Conservation (phyloP, 2,888 invertebrate genomes). For the Morpho deidamia region DNA sequence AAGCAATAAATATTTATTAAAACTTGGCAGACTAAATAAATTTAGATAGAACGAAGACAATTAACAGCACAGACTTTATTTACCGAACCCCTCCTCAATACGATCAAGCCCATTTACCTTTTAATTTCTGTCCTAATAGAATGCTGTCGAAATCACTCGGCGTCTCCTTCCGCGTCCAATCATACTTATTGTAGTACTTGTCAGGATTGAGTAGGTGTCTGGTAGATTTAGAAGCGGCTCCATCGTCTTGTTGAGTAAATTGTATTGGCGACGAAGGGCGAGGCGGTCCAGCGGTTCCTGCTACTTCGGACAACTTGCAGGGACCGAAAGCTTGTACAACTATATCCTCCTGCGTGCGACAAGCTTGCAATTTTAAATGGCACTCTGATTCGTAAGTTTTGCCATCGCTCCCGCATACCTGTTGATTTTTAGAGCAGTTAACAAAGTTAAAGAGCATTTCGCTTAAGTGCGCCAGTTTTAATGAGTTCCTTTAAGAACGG, state of each 20-base stretch:
- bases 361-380: slow-evolving; percentile 88
- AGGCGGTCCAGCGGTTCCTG: slow-evolving; percentile 86
- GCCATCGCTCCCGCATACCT: slow-evolving; percentile 87
- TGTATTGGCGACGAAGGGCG: slow-evolving; percentile 87
- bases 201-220: slow-evolving; percentile 86
- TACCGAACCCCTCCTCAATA: neutral
- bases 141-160: slow-evolving; percentile 65
- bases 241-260: slow-evolving; percentile 88
- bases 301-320: slow-evolving; percentile 83
- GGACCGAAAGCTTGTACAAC: slow-evolving; percentile 87
- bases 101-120: slow-evolving; percentile 45
- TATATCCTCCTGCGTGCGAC: slow-evolving; percentile 88
- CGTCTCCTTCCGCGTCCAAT: slow-evolving; percentile 75
- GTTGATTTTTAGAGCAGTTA: slow-evolving; percentile 31
- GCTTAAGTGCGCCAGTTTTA: slow-evolving; percentile 15
- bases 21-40: neutral
- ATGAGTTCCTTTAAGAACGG: slow-evolving; percentile 13
- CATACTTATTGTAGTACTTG: slow-evolving; percentile 81
- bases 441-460: slow-evolving; percentile 13
- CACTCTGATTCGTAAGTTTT: slow-evolving; percentile 92
- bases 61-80: slow-evolving; percentile 13
- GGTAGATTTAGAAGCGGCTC: slow-evolving; percentile 88
- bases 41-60: neutral
- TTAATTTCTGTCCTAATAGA: slow-evolving; percentile 61
- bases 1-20: neutral